Evolutionary conservation across 2,113 vertebrate species (phyloP).

Genomic region (Megaleporinus macrocephalus): DNA sequence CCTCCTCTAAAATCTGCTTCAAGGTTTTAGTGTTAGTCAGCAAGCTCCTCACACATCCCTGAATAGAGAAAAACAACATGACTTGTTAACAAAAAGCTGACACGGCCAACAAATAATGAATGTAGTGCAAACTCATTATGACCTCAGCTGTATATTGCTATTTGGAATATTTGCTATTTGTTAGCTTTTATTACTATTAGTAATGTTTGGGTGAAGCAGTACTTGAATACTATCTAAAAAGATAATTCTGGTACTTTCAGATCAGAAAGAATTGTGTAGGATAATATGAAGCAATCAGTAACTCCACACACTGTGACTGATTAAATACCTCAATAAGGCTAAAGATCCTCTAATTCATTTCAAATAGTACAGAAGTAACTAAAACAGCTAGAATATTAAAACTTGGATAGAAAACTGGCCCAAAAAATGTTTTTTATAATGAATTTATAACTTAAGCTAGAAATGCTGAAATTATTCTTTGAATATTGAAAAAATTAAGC

Average conservation of each 20-base stretch:
- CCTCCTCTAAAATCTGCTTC: slow-evolving; percentile 79
- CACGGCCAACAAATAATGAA: not conserved
- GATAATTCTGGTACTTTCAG: not conserved
- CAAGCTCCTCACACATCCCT: slow-evolving; percentile 63
- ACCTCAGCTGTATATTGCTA: not conserved
- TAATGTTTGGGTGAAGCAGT: not conserved
- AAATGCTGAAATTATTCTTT: too few species aligned
- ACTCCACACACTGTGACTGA: not conserved
- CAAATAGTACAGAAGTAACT: not conserved
- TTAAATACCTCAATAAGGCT: not conserved
- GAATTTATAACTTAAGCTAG: too few species aligned
- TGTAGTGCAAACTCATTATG: not conserved
- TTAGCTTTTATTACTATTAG: not conserved
- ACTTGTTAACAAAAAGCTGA: not conserved
- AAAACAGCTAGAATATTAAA: not conserved
- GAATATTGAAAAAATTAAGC: too few species aligned
- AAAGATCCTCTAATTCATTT: not conserved
- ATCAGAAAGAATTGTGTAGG: not conserved
- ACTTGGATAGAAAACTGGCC: too few species aligned
- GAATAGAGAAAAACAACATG: slow-evolving; percentile 30
- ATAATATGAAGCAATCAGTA: not conserved
- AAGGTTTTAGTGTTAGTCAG: slow-evolving; percentile 73
- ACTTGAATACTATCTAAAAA: not conserved
- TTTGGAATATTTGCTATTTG: not conserved
- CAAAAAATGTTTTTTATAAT: too few species aligned